Percentiles rank a stretch among this genome's conserved stretches.
These are phyloP conservation scores for Halocynthia aurantium DNA, from an alignment of 23 tunicate species.

Conservation along the genomic window DNA sequence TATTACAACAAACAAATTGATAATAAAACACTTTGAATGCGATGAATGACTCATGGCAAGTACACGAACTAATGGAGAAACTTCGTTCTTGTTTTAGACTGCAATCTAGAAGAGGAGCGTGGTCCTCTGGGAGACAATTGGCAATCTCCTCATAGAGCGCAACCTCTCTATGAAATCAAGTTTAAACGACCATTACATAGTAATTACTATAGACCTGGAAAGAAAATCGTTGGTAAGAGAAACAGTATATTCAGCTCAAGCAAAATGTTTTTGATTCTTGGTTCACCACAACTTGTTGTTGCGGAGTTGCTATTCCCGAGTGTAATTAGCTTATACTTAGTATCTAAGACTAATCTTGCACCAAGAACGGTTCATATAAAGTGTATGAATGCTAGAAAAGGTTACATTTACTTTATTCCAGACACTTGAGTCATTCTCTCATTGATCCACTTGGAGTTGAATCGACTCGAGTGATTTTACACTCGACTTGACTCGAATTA, in stretches of 20 bases:
- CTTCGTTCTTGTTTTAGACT: not conserved
- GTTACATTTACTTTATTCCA: not conserved
- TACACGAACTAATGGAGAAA: no score
- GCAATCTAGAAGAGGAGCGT: conserved; percentile 4
- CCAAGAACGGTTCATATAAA: no score
- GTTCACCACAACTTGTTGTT: not conserved
- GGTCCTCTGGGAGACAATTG: not conserved
- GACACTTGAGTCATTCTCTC: not conserved
- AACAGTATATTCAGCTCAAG: no score
- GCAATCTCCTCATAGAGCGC: not conserved
- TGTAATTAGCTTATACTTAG: no score
- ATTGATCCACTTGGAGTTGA: no score
- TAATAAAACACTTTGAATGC: no score
- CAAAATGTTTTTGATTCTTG: not conserved
- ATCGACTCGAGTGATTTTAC: no score
- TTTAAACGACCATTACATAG: not conserved
- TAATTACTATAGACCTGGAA: not conserved
- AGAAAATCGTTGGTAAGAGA: not conserved
- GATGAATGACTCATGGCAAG: no score
- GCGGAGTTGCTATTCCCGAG: not conserved
- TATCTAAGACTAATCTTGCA: no score
- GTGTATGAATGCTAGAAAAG: no score
- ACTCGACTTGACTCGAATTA: no score
- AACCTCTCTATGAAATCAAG: not conserved
- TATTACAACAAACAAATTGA: no score